These are phyloP conservation scores for Neria commutata DNA, from an alignment of 2,888 invertebrate genomes.

Conservation along the genomic window DNA sequence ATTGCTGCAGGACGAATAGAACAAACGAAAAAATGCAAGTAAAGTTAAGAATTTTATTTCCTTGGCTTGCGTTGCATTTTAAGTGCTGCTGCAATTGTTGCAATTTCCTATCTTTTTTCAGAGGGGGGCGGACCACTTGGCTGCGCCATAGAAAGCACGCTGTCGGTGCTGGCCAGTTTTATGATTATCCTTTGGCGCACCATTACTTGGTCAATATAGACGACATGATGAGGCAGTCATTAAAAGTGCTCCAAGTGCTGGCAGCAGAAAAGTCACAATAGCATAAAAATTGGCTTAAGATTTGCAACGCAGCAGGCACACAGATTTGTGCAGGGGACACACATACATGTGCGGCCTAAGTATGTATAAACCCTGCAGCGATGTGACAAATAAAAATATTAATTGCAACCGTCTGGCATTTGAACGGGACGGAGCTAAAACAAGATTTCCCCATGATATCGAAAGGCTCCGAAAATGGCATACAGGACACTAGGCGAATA, in stretches of 20 bases:
- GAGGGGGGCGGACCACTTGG: too few relatives aligned
- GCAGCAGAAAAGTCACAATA: not conserved
- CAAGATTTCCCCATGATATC: too few relatives aligned
- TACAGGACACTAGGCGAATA: too few relatives aligned
- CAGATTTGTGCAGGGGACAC: too few relatives aligned
- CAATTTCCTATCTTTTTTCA: slow-evolving; percentile 15
- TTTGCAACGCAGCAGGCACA: too few relatives aligned
- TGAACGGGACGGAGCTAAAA: too few relatives aligned
- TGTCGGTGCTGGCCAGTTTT: slow-evolving; percentile 11
- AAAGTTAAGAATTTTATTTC: slow-evolving; percentile 50
- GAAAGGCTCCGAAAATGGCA: too few relatives aligned
- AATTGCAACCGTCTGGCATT: too few relatives aligned
- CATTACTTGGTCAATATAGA: slow-evolving; percentile 53
- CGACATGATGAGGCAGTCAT: slow-evolving; percentile 51
- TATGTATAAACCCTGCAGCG: too few relatives aligned
- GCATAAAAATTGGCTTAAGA: slow-evolving; percentile 1
- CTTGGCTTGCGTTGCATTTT: slow-evolving; percentile 52
- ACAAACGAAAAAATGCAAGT: slow-evolving; percentile 7
- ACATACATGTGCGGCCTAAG: too few relatives aligned
- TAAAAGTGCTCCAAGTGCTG: slow-evolving; percentile 33
- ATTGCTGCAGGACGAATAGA: not conserved
- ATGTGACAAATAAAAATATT: too few relatives aligned
- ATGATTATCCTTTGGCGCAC: slow-evolving; percentile 23
- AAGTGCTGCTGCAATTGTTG: slow-evolving; percentile 42
- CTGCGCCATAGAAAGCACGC: too few relatives aligned